These are phyloP conservation scores for Chymomyza amoena DNA, from an alignment of 2,888 invertebrate genomes.

Conservation along the genomic window DNA sequence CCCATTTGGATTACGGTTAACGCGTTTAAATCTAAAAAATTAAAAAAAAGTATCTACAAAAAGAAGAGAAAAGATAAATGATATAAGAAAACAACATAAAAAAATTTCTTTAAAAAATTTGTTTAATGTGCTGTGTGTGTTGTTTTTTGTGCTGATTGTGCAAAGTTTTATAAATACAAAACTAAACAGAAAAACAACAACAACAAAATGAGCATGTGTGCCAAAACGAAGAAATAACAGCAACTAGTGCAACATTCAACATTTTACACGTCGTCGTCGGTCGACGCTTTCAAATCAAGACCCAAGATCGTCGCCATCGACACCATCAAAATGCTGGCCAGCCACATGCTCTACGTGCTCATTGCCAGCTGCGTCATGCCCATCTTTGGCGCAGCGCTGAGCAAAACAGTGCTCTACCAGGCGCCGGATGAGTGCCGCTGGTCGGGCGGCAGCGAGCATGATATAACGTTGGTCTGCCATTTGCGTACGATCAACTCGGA, in stretches of 20 bases:
- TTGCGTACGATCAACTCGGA: slow-evolving; percentile 92
- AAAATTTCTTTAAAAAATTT: slow-evolving; percentile 4
- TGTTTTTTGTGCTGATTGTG: slow-evolving; percentile 46
- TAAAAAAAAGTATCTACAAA: background rate
- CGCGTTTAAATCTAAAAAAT: slow-evolving; percentile 47
- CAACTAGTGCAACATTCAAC: slow-evolving; percentile 1
- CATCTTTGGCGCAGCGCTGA: slow-evolving; percentile 77
- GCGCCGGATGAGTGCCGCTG: slow-evolving; percentile 89
- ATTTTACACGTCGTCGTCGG: background rate
- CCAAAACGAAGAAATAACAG: slow-evolving; percentile 1
- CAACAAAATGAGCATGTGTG: slow-evolving; percentile 1
- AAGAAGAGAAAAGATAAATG: slow-evolving; percentile 8
- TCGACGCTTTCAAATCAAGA: slow-evolving; percentile 1
- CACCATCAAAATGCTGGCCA: slow-evolving; percentile 51
- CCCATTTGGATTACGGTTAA: slow-evolving; percentile 76
- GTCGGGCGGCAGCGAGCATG: slow-evolving; percentile 78
- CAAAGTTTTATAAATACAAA: slow-evolving; percentile 47
- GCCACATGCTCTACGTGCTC: slow-evolving; percentile 74
- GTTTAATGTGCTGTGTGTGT: slow-evolving; percentile 17
- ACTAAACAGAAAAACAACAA: slow-evolving; percentile 41
- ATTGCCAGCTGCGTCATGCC: slow-evolving; percentile 76
- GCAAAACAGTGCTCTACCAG: slow-evolving; percentile 82
- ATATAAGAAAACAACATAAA: slow-evolving; percentile 23
- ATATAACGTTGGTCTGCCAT: slow-evolving; percentile 88
- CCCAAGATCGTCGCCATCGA: slow-evolving; percentile 17